A percentile compares a stretch with the other conserved stretches of the same genome.
phyloP scores from a whole-genome alignment of 2,113 vertebrate genomes.

The Tetrax tetrax region DNA sequence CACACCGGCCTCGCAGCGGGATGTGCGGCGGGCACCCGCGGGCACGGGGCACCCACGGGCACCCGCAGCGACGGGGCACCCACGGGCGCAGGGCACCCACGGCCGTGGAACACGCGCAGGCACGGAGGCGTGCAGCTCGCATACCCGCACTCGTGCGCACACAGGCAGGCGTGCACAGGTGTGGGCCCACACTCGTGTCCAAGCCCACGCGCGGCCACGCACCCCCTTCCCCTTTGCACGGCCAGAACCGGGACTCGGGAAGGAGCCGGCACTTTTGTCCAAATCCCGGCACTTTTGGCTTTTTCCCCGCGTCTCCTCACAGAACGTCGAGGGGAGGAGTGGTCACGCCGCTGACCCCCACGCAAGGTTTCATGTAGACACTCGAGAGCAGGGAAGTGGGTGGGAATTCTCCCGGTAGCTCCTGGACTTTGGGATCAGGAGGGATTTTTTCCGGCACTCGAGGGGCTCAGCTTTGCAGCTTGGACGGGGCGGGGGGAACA shows the following conservation, averaged over 20 bases:
- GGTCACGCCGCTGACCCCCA: not conserved
- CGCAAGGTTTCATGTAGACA: fast-evolving
- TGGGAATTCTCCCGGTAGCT: not conserved
- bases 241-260: not conserved
- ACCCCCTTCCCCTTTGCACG: not conserved
- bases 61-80: not conserved
- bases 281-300: not conserved
- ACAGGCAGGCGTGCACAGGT: fast-evolving
- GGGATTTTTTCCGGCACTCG: not conserved
- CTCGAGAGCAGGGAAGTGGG: not conserved
- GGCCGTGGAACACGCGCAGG: not conserved
- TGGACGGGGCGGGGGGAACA: too few species aligned
- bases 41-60: too few species aligned
- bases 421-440: not conserved
- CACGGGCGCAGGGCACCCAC: not conserved
- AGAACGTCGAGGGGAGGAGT: not conserved
- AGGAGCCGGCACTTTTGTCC: fast-evolving
- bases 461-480: not conserved
- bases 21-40: not conserved
- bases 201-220: fast-evolving
- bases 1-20: not conserved
- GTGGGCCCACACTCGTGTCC: not conserved
- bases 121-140: not conserved
- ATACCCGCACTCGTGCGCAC: not conserved
- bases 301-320: not conserved